Conservation (phyloP, 2,797 vertebrate genomes). For the Sebastes nivosus region DNA sequence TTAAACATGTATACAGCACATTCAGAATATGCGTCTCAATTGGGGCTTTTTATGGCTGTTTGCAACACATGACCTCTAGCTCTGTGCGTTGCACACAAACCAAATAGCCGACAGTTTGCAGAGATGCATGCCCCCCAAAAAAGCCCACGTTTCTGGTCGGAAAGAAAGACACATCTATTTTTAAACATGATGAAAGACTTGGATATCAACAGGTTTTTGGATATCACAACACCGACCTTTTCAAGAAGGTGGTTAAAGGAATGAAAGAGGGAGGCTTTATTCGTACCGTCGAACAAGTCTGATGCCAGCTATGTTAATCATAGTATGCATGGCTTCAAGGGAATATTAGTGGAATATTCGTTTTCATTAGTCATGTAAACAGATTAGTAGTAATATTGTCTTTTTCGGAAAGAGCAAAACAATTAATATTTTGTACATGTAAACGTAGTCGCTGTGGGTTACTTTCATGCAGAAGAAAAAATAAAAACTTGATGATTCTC, state of each 20-base stretch:
- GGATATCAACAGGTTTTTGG: not conserved
- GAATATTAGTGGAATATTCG: not conserved
- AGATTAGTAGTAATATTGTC: not conserved
- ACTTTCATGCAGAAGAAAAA: too few species aligned
- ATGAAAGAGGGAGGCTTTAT: accelerated
- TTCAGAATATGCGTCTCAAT: not conserved
- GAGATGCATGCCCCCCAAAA: not conserved
- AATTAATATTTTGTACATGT: not conserved
- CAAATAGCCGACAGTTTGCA: not conserved
- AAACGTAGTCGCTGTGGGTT: too few species aligned
- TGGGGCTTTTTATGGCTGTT: too few species aligned
- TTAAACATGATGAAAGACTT: not conserved
- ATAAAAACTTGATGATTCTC: too few species aligned
- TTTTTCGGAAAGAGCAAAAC: not conserved
- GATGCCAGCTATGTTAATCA: accelerated
- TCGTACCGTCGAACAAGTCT: accelerated
- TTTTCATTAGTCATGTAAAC: not conserved
- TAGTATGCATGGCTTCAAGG: accelerated
- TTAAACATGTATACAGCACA: not conserved
- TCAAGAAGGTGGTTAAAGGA: not conserved
- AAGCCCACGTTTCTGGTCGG: not conserved
- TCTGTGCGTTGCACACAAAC: not conserved
- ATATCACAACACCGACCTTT: not conserved
- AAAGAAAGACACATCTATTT: not conserved
- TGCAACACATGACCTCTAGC: too few species aligned